phyloP scores from a whole-genome alignment of 1,140 invertebrate species.

The Drosophila asahinai region DNA sequence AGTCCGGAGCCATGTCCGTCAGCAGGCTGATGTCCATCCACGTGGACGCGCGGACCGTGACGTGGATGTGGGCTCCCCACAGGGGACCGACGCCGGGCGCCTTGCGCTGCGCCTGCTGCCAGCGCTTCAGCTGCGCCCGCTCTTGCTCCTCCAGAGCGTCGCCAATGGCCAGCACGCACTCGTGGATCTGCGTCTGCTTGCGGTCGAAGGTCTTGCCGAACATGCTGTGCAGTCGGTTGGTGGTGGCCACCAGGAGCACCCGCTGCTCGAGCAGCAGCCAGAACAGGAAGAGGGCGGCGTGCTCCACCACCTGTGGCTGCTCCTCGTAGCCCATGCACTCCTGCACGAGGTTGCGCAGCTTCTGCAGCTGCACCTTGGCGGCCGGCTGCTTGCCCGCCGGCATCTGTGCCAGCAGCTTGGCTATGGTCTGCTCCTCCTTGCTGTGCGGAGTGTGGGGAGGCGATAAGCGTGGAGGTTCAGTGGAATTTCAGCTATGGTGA shows the following conservation, averaged over 20 bases:
- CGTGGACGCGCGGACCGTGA: slow-evolving; percentile 28
- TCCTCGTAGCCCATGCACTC: slow-evolving; percentile 83
- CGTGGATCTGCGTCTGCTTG: slow-evolving; percentile 66
- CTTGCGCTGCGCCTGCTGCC: slow-evolving; percentile 53
- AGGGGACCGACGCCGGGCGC: slow-evolving; percentile 22
- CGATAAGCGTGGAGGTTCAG: not conserved
- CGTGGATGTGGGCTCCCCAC: slow-evolving; percentile 69
- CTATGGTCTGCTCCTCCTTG: slow-evolving; percentile 62
- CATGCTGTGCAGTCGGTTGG: slow-evolving; percentile 60
- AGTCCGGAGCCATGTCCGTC: slow-evolving; percentile 60
- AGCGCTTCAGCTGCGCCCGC: slow-evolving; percentile 53
- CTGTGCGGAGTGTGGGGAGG: slow-evolving; percentile 11
- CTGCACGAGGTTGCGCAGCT: slow-evolving; percentile 75
- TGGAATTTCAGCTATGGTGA: slow-evolving; percentile 53
- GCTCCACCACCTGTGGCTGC: slow-evolving; percentile 79
- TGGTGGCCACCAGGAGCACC: slow-evolving; percentile 72
- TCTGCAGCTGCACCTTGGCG: slow-evolving; percentile 71
- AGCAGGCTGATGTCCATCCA: slow-evolving; percentile 60
- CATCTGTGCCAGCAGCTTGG: slow-evolving; percentile 61
- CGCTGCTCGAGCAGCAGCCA: slow-evolving; percentile 76
- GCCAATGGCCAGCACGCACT: slow-evolving; percentile 52
- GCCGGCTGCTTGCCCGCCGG: slow-evolving; percentile 61
- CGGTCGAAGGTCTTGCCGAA: slow-evolving; percentile 78
- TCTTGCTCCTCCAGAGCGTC: slow-evolving; percentile 69
- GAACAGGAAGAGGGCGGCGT: slow-evolving; percentile 73